phyloP scores from a whole-genome alignment of 2,888 invertebrate species.

The Arrhopalites spinosus region DNA sequence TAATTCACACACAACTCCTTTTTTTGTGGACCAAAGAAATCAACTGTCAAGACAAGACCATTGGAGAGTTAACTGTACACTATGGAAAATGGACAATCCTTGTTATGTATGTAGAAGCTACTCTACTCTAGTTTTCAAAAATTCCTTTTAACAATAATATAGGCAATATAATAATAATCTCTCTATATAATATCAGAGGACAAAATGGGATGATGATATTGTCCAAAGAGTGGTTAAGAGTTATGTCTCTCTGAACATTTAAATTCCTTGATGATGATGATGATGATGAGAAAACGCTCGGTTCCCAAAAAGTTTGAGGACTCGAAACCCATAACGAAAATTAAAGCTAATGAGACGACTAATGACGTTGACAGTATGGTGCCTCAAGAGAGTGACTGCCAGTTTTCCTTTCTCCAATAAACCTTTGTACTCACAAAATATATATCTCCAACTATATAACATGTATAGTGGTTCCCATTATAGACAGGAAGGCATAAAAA shows the following conservation, averaged over 20 bases:
- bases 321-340: conserved; percentile 12
- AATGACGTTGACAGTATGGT: conserved; percentile 28
- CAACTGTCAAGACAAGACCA: no score
- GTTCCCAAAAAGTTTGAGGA: background rate
- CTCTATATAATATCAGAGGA: background rate
- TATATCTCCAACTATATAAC: no score
- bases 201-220: background rate
- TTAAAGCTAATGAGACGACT: conserved; percentile 32
- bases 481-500: no score
- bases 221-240: background rate
- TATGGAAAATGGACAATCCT: background rate
- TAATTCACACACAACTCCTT: no score
- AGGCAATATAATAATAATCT: background rate
- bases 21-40: no score
- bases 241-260: background rate
- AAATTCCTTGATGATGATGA: background rate
- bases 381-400: background rate
- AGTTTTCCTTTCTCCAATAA: no score
- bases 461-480: no score
- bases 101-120: no score
- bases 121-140: background rate
- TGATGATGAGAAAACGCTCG: background rate
- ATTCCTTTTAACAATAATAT: background rate
- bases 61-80: background rate
- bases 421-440: no score